Percentiles rank a stretch among this genome's conserved stretches.
These are phyloP conservation scores for Drosophila grimshawi DNA, from an alignment of 1,140 invertebrate species.

Conservation along the genomic window DNA sequence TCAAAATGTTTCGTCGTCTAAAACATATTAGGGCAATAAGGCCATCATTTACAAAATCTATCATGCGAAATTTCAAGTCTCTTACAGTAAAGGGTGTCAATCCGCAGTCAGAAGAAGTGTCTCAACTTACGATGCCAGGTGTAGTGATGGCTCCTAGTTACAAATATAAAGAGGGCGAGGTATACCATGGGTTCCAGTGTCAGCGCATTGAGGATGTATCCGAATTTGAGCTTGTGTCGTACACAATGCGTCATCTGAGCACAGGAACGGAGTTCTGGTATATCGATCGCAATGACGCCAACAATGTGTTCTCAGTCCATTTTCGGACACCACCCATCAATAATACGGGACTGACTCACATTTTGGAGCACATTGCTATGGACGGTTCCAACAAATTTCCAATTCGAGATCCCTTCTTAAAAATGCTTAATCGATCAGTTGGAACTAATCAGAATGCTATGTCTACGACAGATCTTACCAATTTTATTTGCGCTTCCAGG, in stretches of 20 bases:
- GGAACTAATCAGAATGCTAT: conserved; percentile 98
- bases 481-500: conserved; percentile 97
- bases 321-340: conserved; percentile 95
- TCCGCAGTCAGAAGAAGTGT: background rate
- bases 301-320: conserved; percentile 95
- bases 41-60: background rate
- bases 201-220: conserved; percentile 87
- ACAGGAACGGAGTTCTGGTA: conserved; percentile 95
- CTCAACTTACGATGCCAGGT: conserved; percentile 2
- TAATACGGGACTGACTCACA: conserved; percentile 95
- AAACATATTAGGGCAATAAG: background rate
- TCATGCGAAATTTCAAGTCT: conserved; percentile 3
- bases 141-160: conserved; percentile 31
- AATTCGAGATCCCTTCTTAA: conserved; percentile 96
- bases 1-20: conserved; percentile 1
- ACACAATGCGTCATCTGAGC: conserved; percentile 90
- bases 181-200: conserved; percentile 88
- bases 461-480: conserved; percentile 95
- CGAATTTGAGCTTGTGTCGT: conserved; percentile 91
- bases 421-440: conserved; percentile 95
- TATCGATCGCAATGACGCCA: conserved; percentile 92
- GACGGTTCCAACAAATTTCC: conserved; percentile 95
- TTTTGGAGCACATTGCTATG: conserved; percentile 95
- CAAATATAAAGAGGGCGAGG: conserved; percentile 85
- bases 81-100: background rate